phyloP scores from a whole-genome alignment of 2,888 invertebrate species.

The Papilio elwesi region DNA sequence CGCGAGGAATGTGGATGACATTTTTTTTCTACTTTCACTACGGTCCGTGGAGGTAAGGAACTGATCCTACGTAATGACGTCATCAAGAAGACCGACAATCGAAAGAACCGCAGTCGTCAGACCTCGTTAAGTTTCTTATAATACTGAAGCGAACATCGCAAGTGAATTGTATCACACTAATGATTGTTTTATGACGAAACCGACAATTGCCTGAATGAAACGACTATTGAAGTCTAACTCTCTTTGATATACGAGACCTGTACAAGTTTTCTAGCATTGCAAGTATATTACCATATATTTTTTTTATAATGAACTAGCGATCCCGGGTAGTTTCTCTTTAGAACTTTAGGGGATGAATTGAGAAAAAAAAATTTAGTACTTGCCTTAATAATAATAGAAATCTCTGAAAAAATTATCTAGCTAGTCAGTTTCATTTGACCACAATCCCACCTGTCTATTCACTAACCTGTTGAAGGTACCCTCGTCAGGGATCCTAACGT shows the following conservation, averaged over 20 bases:
- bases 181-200: constrained; percentile 9
- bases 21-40: constrained; percentile 32
- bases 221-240: neutral
- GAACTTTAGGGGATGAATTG: too few relatives aligned
- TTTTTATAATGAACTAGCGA: too few relatives aligned
- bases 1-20: constrained; percentile 10
- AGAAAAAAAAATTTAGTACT: too few relatives aligned
- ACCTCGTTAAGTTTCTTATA: constrained; percentile 35
- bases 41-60: constrained; percentile 13
- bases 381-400: too few relatives aligned
- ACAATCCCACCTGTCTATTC: too few relatives aligned
- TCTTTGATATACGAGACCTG: neutral
- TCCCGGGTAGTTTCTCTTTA: too few relatives aligned
- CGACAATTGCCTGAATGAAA: constrained; percentile 2
- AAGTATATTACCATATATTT: neutral
- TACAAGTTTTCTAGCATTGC: neutral
- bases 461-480: too few relatives aligned
- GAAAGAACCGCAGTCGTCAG: constrained; percentile 20
- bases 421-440: too few relatives aligned
- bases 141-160: constrained; percentile 1
- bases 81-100: constrained; percentile 17
- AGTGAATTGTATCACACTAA: constrained; percentile 19
- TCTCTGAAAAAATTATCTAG: too few relatives aligned
- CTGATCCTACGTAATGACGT: constrained; percentile 22
- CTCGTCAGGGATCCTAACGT: too few relatives aligned